Base-by-base conservation (phyloP, 2,888 invertebrate species). In the Troilus luridus region DNA sequence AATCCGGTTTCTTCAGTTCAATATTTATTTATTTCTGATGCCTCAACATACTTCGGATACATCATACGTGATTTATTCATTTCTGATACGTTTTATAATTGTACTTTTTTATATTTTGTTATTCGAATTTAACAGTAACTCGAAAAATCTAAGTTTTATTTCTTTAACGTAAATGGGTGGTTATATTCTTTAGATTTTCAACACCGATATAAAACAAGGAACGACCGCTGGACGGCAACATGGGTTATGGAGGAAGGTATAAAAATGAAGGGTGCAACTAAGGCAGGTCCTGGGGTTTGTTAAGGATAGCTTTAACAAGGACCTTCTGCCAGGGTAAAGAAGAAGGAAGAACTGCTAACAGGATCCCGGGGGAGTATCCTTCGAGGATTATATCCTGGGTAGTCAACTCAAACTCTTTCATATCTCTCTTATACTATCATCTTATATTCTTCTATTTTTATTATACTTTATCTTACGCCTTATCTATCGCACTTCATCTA, bases 251-350 rank as follows among this genome's bases (percentile, higher is more conserved):
- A 12, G 12, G 67, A 67, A 24, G 24, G 24, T 67, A 67, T 67
- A 67, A 81, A 81, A 81, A 81, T 81, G 81, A 81, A 81, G 81
- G 81, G 81, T 41, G 81, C 81, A 81, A 81, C 54, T 81, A 81
- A 81, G 81, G 54, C 81, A 81, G 81, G 81, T 10, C 21, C 19
- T 81, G 21, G 81, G 81, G 85, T 85, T 85, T 85, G 85, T 85
- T 85, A 85, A 85, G 85, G 85, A 85, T 85, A n/a, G 85, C 56
- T 85, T 85, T 85, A 85, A 85, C 85, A 85, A 85, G 85, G 85
- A 19, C n/a, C 21, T 2, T 8, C 85, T 54, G 19, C 9, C 54
- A n/a, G 54, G 54, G 67, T 6, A 27, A 27, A 12, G 85, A 56
- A 56, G 21, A 56, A 85, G 85, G 85, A 85, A 85, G 41, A 85